Evolutionary conservation across 2,888 invertebrate genomes (phyloP).

Genomic region (Metallyticus violacea): DNA sequence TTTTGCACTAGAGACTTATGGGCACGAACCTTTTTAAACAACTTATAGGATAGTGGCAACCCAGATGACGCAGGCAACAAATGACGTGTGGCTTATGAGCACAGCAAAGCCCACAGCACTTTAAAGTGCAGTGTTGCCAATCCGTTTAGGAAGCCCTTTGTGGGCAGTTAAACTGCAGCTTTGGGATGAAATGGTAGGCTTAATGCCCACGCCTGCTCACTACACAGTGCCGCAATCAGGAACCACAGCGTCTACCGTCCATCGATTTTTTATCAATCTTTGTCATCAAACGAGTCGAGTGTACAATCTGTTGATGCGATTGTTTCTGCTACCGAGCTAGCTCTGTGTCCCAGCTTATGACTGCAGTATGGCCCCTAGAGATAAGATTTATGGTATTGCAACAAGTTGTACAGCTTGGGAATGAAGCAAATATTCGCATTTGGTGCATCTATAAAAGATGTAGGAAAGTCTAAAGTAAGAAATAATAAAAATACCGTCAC

Average conservation of each 20-base stretch:
- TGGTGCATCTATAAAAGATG: too few relatives aligned
- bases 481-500: too few relatives aligned
- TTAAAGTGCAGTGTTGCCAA: neutral
- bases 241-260: neutral
- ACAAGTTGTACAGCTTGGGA: too few relatives aligned
- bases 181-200: neutral
- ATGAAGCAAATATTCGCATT: too few relatives aligned
- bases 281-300: too few relatives aligned
- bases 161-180: neutral
- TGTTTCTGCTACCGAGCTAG: neutral
- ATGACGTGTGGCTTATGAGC: neutral
- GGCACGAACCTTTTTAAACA: neutral
- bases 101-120: neutral
- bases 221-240: neutral
- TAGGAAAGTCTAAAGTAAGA: too few relatives aligned
- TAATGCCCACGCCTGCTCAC: neutral
- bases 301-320: neutral
- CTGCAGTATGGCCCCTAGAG: too few relatives aligned
- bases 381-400: too few relatives aligned
- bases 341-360: too few relatives aligned
- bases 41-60: neutral
- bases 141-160: neutral
- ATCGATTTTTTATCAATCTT: neutral
- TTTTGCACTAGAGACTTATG: too few relatives aligned
- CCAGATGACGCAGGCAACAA: neutral